These are phyloP conservation scores for Callipepla squamata DNA, from an alignment of 2,113 vertebrate genomes.

Conservation along the genomic window DNA sequence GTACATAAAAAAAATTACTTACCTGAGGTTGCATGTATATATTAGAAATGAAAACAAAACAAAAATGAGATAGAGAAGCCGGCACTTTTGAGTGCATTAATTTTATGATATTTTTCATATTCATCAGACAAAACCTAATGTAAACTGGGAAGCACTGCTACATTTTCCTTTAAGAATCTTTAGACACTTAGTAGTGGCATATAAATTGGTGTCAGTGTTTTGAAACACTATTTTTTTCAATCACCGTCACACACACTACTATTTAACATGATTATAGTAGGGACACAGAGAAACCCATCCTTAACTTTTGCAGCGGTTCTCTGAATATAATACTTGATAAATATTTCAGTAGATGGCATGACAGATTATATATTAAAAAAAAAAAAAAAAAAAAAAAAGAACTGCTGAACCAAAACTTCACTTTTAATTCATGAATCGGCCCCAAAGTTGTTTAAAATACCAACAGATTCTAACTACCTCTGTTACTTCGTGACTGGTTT, in stretches of 20 bases:
- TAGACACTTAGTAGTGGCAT: not conserved
- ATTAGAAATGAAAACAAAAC: not conserved
- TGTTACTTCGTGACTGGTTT: not conserved
- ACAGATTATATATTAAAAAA: not conserved
- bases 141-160: not conserved
- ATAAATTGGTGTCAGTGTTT: not conserved
- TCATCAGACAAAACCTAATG: not conserved
- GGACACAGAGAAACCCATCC: not conserved
- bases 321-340: not conserved
- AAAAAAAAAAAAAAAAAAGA: not conserved
- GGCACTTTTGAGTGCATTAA: not conserved
- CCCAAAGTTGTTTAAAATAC: not conserved
- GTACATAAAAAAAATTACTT: conserved; percentile 50
- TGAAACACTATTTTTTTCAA: not conserved
- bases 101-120: conserved; percentile 1
- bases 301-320: not conserved
- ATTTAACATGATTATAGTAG: not conserved
- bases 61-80: not conserved
- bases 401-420: not conserved
- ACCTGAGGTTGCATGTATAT: conserved; percentile 16
- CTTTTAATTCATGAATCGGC: not conserved
- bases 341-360: not conserved
- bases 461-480: not conserved
- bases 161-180: not conserved
- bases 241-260: not conserved